These are phyloP conservation scores for Argynnis bischoffii DNA, from an alignment of 2,888 invertebrate genomes.

Conservation along the genomic window DNA sequence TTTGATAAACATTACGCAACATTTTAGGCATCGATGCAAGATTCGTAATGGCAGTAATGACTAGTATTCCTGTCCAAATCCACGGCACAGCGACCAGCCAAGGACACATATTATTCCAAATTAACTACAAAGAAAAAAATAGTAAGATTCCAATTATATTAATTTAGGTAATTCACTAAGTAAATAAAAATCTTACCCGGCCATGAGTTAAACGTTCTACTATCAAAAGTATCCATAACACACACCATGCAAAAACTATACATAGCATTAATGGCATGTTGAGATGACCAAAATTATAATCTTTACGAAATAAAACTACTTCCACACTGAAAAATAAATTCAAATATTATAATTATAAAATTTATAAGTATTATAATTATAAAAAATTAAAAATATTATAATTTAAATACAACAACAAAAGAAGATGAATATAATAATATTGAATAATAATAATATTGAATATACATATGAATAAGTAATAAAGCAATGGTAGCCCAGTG, in stretches of 20 bases:
- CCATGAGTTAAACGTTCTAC: conserved; percentile 55
- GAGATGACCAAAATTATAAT: conserved; percentile 48
- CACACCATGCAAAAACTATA: conserved; percentile 54
- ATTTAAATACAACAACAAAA: neutral
- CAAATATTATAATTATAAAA: no score
- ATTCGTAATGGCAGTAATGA: conserved; percentile 47
- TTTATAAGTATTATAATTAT: no score
- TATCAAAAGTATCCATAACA: conserved; percentile 61
- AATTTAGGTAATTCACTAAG: neutral
- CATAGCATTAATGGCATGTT: conserved; percentile 53
- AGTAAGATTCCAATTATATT: neutral
- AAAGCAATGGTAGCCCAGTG: no score
- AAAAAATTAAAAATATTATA: no score
- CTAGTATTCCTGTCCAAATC: conserved; percentile 56
- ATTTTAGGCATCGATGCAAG: conserved; percentile 44
- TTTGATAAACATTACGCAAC: conserved; percentile 51
- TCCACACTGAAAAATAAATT: conserved; percentile 57
- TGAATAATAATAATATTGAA: no score
- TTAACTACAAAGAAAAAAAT: conserved; percentile 49
- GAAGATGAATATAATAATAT: no score
- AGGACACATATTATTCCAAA: conserved; percentile 66
- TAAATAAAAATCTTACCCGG: conserved; percentile 51
- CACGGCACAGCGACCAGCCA: conserved; percentile 62
- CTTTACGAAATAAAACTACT: conserved; percentile 54
- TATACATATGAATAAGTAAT: no score